phyloP scores from a whole-genome alignment of 2,113 vertebrate genomes.

The Misgurnus anguillicaudatus region DNA sequence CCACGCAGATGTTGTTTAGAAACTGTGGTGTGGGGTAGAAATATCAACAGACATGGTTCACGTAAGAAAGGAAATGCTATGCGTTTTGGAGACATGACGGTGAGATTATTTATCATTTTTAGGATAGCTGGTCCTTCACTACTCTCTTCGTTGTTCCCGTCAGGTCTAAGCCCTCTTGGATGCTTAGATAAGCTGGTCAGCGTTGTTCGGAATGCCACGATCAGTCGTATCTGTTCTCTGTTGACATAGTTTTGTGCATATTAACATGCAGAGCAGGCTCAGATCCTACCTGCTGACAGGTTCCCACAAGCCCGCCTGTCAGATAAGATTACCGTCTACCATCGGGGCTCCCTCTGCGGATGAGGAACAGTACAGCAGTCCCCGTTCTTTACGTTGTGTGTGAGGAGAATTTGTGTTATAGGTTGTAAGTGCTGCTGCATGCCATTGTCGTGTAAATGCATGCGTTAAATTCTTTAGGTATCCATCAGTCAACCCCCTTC shows the following conservation, averaged over 20 bases:
- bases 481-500: neutral
- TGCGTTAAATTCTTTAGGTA: constrained; percentile 36
- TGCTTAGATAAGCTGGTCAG: neutral
- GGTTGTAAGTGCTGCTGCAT: constrained; percentile 14
- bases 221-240: constrained; percentile 29
- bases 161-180: neutral
- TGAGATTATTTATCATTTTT: too few relatives aligned
- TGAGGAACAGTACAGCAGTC: constrained; percentile 14
- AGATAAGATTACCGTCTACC: constrained; percentile 23
- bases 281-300: constrained; percentile 61
- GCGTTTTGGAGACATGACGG: too few relatives aligned
- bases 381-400: neutral
- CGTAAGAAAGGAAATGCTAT: too few relatives aligned
- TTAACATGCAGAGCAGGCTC: constrained; percentile 53
- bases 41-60: too few relatives aligned
- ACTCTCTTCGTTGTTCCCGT: too few relatives aligned
- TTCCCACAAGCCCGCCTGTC: constrained; percentile 59
- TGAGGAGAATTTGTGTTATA: neutral
- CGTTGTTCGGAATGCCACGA: constrained; percentile 33
- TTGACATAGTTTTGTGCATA: constrained; percentile 43
- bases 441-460: constrained; percentile 28
- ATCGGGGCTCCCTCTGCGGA: constrained; percentile 38
- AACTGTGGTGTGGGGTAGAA: too few relatives aligned
- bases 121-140: neutral
- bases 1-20: too few relatives aligned